Evolutionary conservation across 2,888 invertebrate genomes (phyloP).

Genomic region (Chrysotoxum bicinctum): DNA sequence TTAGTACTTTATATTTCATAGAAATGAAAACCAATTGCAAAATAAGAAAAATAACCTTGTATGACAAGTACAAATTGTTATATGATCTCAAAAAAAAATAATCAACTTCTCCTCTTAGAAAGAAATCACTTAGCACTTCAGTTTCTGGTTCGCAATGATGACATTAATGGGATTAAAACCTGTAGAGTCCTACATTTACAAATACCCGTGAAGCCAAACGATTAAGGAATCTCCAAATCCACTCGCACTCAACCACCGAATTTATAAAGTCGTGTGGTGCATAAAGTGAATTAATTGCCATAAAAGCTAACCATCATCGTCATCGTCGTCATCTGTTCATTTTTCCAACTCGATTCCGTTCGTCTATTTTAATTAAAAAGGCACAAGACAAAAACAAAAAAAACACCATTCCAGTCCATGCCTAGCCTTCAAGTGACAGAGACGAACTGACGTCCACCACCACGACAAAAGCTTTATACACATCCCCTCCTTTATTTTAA

Average conservation of each 20-base stretch:
- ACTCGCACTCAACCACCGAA: background rate
- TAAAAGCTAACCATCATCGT: slow-evolving; percentile 15
- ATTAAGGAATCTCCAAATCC: background rate
- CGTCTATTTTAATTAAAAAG: slow-evolving; percentile 25
- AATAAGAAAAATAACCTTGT: slow-evolving; percentile 50
- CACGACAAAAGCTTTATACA: background rate
- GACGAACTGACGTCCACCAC: background rate
- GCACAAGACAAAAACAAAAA: background rate
- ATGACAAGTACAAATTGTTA: no score
- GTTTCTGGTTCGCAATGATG: background rate
- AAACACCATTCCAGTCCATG: background rate
- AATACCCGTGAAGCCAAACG: background rate
- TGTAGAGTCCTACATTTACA: background rate
- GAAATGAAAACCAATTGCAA: no score
- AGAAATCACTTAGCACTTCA: background rate
- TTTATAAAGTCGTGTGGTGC: background rate
- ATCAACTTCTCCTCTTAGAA: background rate
- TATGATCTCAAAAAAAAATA: no score
- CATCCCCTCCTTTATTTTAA: slow-evolving; percentile 24
- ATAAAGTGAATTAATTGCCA: slow-evolving; percentile 41
- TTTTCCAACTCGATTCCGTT: slow-evolving; percentile 38
- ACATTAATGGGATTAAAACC: background rate
- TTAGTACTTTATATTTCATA: no score
- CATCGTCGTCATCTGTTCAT: background rate
- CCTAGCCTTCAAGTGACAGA: slow-evolving; percentile 30